Percentiles rank a stretch among this genome's conserved stretches.
phyloP scores from a whole-genome alignment of 2,113 vertebrate species.

The Eonycteris spelaea region DNA sequence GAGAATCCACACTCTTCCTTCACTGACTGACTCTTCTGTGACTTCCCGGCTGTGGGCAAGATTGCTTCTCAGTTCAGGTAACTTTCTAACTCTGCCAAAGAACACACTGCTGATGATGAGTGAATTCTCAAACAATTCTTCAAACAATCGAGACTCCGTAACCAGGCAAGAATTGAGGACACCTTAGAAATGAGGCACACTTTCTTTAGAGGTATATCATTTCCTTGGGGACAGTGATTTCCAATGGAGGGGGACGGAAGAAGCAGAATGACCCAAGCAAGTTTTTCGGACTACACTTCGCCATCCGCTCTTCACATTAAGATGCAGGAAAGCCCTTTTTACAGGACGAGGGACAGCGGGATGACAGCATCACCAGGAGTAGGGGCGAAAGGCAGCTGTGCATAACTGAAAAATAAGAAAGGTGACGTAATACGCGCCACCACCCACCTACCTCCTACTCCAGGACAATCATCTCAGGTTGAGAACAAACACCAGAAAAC shows the following conservation, averaged over 20 bases:
- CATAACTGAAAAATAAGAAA: neutral
- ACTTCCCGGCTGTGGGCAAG: neutral
- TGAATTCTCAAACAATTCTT: neutral
- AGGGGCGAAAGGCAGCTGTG: neutral
- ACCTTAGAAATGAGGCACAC: neutral
- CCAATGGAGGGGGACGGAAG: neutral
- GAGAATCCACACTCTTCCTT: neutral
- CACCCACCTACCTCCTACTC: slow-evolving; percentile 54
- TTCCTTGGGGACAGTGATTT: neutral
- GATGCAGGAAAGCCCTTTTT: neutral
- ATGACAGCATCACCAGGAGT: neutral
- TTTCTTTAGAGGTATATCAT: neutral
- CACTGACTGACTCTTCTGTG: neutral
- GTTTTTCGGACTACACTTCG: neutral
- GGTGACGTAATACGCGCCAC: neutral
- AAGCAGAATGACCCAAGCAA: neutral
- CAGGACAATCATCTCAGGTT: slow-evolving; percentile 14
- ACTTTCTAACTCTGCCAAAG: neutral
- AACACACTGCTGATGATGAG: neutral
- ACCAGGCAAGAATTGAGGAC: neutral
- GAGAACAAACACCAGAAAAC: slow-evolving; percentile 9
- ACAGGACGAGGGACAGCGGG: neutral
- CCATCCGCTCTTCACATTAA: neutral
- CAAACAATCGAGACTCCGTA: neutral
- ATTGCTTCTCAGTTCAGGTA: neutral